Percentiles rank a stretch among this genome's conserved stretches.
Evolutionary conservation across 2,888 invertebrate genomes (phyloP).

Genomic region (Hymenopus coronatus): DNA sequence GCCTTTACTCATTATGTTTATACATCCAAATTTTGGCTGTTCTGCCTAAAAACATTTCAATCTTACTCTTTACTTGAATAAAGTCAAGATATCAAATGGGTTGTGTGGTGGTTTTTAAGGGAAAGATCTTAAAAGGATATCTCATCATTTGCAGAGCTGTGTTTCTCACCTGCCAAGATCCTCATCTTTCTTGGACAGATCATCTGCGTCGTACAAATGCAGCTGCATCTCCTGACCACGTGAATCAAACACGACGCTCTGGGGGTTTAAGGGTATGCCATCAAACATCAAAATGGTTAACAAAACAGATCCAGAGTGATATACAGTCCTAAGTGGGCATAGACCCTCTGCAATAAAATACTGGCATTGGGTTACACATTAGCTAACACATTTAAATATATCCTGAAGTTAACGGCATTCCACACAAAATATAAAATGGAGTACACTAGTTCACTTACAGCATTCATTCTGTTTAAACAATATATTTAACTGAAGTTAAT

Average conservation of each 20-base stretch:
- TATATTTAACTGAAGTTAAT: too few species aligned
- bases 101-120: not conserved
- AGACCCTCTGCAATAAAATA: not conserved
- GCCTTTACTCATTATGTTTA: too few species aligned
- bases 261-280: conserved; percentile 38
- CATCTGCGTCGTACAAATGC: conserved; percentile 83
- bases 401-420: too few species aligned
- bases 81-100: too few species aligned
- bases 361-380: not conserved
- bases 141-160: not conserved
- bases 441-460: too few species aligned
- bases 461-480: too few species aligned
- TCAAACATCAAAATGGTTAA: conserved; percentile 42
- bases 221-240: conserved; percentile 72
- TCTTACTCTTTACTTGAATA: too few species aligned
- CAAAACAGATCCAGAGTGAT: conserved; percentile 32
- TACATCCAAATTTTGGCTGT: too few species aligned
- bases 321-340: not conserved
- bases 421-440: too few species aligned
- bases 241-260: conserved; percentile 50
- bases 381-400: not conserved
- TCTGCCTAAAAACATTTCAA: too few species aligned
- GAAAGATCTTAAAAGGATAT: not conserved
- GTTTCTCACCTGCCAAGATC: conserved; percentile 76
- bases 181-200: conserved; percentile 78